A percentile compares a stretch with the other conserved stretches of the same genome.
Conservation (phyloP, 1,140 invertebrate genomes). For the Lucilia sericata region DNA sequence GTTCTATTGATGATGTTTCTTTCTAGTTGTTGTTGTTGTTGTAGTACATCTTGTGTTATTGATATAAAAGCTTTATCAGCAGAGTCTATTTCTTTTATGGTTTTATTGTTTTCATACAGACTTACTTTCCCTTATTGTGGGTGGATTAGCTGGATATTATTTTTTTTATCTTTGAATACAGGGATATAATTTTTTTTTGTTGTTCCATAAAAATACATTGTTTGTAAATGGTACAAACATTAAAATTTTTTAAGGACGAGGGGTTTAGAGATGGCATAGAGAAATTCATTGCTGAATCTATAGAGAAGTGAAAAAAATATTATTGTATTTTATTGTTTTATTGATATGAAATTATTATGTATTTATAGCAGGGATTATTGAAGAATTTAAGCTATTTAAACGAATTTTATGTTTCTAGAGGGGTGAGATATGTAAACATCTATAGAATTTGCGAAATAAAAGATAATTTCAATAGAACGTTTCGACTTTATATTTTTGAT, state of each 20-base stretch:
- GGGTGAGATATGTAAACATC: too few relatives aligned
- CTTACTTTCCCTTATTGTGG: not conserved
- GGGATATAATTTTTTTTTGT: too few relatives aligned
- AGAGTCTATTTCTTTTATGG: not conserved
- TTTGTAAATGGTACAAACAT: too few relatives aligned
- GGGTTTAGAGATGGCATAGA: not conserved
- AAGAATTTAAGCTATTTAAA: not conserved
- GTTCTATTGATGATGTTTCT: not conserved
- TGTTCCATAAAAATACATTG: too few relatives aligned
- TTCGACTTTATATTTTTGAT: too few relatives aligned
- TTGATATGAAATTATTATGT: slow-evolving; percentile 3
- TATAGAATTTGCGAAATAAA: too few relatives aligned
- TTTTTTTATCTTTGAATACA: not conserved
- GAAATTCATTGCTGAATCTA: not conserved
- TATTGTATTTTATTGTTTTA: not conserved
- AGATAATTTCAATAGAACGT: too few relatives aligned
- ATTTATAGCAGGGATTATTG: not conserved
- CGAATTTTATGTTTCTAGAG: not conserved
- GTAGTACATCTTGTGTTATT: not conserved
- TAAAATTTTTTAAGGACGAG: not conserved
- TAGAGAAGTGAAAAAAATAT: too few relatives aligned
- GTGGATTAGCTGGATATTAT: slow-evolving; percentile 1
- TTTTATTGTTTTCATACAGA: not conserved
- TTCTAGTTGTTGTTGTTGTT: not conserved
- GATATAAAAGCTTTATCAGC: slow-evolving; percentile 8